A percentile compares a stretch with the other conserved stretches of the same genome.
Evolutionary conservation across 2,888 invertebrate genomes (phyloP).

Genomic region (Eristalis tenax): DNA sequence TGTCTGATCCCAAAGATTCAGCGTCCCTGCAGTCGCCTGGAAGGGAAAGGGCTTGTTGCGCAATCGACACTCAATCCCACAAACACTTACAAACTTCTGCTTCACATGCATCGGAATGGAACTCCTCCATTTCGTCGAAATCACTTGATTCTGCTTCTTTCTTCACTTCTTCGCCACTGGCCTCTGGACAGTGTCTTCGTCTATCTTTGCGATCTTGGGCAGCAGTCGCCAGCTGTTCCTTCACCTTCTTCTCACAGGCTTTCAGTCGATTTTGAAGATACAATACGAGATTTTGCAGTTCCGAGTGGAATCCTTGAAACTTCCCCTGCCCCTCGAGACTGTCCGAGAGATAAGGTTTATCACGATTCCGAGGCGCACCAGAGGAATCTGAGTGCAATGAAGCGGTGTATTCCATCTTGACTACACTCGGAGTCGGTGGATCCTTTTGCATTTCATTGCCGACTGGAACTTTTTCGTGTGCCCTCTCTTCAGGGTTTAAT

Average conservation of each 20-base stretch:
- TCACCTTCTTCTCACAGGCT: constrained; percentile 4
- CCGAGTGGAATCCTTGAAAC: not conserved
- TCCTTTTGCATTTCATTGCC: not conserved
- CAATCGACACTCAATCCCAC: not conserved
- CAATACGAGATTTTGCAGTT: not conserved
- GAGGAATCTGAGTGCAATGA: not conserved
- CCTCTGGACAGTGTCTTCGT: not conserved
- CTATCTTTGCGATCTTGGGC: not conserved
- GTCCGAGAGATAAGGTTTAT: not conserved
- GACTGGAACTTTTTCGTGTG: too few relatives aligned
- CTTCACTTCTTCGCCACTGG: not conserved
- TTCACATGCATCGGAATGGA: not conserved
- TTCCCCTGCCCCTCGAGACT: not conserved
- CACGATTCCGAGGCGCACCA: not conserved
- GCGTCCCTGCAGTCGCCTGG: constrained; percentile 1
- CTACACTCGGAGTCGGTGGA: not conserved
- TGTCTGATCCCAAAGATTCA: not conserved
- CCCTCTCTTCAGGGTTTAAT: too few relatives aligned
- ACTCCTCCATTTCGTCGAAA: not conserved
- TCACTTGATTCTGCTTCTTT: not conserved
- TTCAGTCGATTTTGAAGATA: constrained; percentile 9
- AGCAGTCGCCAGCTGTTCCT: not conserved
- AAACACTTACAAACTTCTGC: constrained; percentile 1
- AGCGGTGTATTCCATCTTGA: not conserved
- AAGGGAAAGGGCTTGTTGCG: not conserved